Conservation (phyloP, 2,888 invertebrate genomes). For the Sussaba pulchella region DNA sequence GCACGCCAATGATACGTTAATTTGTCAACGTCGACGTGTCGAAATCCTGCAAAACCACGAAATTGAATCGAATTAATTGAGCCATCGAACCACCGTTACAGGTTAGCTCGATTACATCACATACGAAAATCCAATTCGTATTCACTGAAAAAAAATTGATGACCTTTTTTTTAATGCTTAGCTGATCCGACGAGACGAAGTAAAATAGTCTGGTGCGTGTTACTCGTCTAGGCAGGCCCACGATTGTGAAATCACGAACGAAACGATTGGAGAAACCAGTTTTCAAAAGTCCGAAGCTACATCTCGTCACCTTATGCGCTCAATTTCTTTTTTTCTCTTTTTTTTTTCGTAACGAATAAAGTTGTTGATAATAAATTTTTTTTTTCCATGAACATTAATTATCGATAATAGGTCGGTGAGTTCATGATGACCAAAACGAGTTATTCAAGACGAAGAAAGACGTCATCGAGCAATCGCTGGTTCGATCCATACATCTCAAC, state of each 20-base stretch:
- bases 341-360: neutral
- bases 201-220: conserved; percentile 3
- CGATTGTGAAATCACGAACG: conserved; percentile 1
- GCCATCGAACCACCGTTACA: neutral
- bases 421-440: neutral
- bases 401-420: conserved; percentile 3
- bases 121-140: neutral
- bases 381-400: neutral
- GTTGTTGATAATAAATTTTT: neutral
- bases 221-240: neutral
- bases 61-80: neutral
- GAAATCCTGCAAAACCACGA: neutral
- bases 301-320: neutral
- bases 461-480: conserved; percentile 5
- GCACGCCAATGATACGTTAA: neutral
- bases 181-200: neutral
- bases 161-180: neutral
- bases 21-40: neutral
- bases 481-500: neutral
- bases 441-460: conserved; percentile 9
- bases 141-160: neutral
- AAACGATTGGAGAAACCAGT: conserved; percentile 12
- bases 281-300: neutral
- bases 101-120: neutral
- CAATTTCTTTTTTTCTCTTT: neutral